phyloP scores from a whole-genome alignment of 2,113 vertebrate species.

The Nanorana parkeri region DNA sequence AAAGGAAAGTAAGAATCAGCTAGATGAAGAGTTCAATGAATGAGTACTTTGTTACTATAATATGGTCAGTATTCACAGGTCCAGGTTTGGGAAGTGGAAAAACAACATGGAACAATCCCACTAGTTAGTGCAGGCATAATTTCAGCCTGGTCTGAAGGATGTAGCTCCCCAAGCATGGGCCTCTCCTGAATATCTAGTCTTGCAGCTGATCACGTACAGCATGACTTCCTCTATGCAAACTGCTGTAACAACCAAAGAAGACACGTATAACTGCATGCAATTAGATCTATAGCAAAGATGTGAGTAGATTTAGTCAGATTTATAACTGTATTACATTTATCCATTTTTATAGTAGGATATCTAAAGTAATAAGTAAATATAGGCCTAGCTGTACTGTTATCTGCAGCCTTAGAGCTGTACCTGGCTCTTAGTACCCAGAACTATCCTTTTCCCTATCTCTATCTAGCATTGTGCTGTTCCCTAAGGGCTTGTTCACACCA shows the following conservation, averaged over 20 bases:
- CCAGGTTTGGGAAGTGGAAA: conserved; percentile 44
- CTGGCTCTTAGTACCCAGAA: no score
- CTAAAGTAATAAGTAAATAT: no score
- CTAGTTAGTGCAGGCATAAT: conserved; percentile 37
- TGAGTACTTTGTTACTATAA: conserved; percentile 42
- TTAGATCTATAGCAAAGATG: no score
- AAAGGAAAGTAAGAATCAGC: conserved; percentile 22
- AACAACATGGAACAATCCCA: conserved; percentile 43
- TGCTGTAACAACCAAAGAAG: neutral
- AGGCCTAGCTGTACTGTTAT: no score
- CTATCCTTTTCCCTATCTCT: no score
- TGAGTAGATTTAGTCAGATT: no score
- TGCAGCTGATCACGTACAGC: conserved; percentile 12
- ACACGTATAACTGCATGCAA: neutral
- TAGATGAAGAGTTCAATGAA: conserved; percentile 25
- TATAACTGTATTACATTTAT: no score
- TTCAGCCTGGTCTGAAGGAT: conserved; percentile 37
- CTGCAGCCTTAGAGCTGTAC: no score
- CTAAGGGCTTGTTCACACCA: no score
- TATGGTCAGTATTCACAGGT: conserved; percentile 42
- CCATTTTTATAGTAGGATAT: no score
- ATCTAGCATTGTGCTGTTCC: no score
- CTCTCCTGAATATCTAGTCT: conserved; percentile 43
- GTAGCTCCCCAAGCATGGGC: conserved; percentile 39
- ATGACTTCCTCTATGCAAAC: conserved; percentile 32